A percentile compares a stretch with the other conserved stretches of the same genome.
Evolutionary conservation across 2,888 invertebrate species (phyloP).

Genomic region (Drosophila diplacantha): DNA sequence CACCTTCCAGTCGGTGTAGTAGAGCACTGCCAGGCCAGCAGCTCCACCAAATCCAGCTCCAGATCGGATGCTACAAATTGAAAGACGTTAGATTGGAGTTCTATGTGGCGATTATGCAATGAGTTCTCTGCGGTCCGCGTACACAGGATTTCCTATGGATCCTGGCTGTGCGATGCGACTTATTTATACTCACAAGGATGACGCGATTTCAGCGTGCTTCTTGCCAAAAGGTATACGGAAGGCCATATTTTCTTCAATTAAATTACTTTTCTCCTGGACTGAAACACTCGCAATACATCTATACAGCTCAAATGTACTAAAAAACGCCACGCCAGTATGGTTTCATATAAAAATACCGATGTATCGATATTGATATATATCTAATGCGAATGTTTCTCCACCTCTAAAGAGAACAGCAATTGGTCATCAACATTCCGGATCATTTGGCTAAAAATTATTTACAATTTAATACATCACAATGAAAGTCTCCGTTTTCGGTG

Average conservation of each 20-base stretch:
- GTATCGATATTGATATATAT: not conserved
- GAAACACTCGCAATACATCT: conserved; percentile 4
- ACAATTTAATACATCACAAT: conserved; percentile 32
- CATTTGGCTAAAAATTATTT: not conserved
- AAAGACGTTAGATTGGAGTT: conserved; percentile 3
- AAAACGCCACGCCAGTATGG: conserved; percentile 17
- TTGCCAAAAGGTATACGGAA: conserved; percentile 79
- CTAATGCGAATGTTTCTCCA: not conserved
- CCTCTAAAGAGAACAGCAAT: conserved; percentile 32
- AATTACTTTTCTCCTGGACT: conserved; percentile 12
- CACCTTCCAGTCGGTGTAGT: conserved; percentile 89
- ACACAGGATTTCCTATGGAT: too few species aligned
- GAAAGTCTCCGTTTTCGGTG: conserved; percentile 59
- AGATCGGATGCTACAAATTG: conserved; percentile 80
- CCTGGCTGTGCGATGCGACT: not conserved
- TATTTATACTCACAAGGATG: conserved; percentile 76
- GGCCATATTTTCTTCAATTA: conserved; percentile 59
- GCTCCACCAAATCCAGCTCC: conserved; percentile 83
- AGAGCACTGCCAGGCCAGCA: conserved; percentile 81
- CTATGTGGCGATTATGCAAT: conserved; percentile 66
- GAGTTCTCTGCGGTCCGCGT: not conserved
- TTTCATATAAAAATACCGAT: not conserved
- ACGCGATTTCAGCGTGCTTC: conserved; percentile 81
- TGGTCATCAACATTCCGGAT: conserved; percentile 41
- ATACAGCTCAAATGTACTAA: conserved; percentile 15